Conservation (phyloP, 1,140 invertebrate species). For the Linepithema humile region DNA sequence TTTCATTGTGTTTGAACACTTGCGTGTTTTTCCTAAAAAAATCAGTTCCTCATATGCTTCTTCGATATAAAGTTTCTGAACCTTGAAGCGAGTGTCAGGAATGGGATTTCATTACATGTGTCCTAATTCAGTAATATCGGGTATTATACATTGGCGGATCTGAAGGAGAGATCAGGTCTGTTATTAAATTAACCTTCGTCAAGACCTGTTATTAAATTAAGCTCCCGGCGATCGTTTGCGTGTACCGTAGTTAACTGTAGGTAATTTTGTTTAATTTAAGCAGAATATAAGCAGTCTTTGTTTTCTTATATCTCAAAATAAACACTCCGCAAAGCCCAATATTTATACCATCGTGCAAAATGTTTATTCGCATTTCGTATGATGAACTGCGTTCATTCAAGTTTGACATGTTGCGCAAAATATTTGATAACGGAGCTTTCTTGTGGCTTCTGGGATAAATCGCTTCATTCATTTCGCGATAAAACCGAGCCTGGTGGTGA, state of each 20-base stretch:
- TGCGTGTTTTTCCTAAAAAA: too few species aligned
- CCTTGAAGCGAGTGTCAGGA: background rate
- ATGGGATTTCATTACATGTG: slow-evolving; percentile 28
- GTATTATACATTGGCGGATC: slow-evolving; percentile 41
- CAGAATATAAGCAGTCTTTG: background rate
- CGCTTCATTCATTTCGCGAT: slow-evolving; percentile 1
- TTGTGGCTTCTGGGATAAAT: background rate
- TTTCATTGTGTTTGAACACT: too few species aligned
- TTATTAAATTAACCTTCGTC: slow-evolving; percentile 56
- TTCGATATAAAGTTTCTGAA: background rate
- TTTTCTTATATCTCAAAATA: background rate
- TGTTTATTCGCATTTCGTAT: background rate
- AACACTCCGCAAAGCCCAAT: background rate
- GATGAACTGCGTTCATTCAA: background rate
- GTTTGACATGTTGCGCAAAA: background rate
- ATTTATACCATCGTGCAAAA: background rate
- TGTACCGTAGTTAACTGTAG: slow-evolving; percentile 13
- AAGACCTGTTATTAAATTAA: slow-evolving; percentile 56
- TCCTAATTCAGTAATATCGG: slow-evolving; percentile 50
- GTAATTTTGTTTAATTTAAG: slow-evolving; percentile 42
- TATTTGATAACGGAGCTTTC: slow-evolving; percentile 1
- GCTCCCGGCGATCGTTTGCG: slow-evolving; percentile 19
- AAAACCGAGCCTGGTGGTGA: slow-evolving; percentile 32
- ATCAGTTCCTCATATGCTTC: too few species aligned
- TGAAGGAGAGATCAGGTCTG: slow-evolving; percentile 16